phyloP scores from a whole-genome alignment of 2,888 invertebrate genomes.

The Hetaerina titia region DNA sequence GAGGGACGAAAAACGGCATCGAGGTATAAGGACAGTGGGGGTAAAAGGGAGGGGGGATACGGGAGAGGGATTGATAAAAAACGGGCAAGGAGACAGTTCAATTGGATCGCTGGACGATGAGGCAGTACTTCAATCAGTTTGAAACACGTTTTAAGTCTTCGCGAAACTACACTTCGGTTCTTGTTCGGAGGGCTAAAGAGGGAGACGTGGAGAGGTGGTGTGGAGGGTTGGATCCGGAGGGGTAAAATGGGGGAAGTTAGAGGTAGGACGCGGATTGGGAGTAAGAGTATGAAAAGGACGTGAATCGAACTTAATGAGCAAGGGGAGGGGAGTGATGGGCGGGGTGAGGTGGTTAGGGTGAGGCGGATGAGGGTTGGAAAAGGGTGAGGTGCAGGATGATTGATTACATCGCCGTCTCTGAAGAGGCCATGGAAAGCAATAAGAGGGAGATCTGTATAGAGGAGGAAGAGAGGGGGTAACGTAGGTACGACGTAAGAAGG shows the following conservation, averaged over 20 bases:
- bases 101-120: background rate
- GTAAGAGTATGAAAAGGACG: background rate
- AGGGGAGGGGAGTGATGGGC: background rate
- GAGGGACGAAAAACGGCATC: background rate
- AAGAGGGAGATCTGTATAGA: background rate
- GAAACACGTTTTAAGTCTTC: constrained; percentile 2
- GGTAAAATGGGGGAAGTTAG: background rate
- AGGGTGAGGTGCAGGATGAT: background rate
- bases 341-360: background rate
- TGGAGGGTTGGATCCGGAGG: background rate
- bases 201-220: background rate
- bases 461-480: background rate
- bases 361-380: background rate
- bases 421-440: background rate
- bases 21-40: background rate
- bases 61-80: background rate
- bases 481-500: background rate
- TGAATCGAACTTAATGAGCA: constrained; percentile 30
- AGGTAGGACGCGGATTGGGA: background rate
- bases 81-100: background rate
- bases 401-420: background rate
- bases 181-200: background rate
- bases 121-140: constrained; percentile 18
- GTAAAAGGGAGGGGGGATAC: background rate
- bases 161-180: background rate